Percentiles rank a stretch among this genome's conserved stretches.
Evolutionary conservation across 2,888 invertebrate genomes (phyloP).

Genomic region (Eupeodes latifasciatus): DNA sequence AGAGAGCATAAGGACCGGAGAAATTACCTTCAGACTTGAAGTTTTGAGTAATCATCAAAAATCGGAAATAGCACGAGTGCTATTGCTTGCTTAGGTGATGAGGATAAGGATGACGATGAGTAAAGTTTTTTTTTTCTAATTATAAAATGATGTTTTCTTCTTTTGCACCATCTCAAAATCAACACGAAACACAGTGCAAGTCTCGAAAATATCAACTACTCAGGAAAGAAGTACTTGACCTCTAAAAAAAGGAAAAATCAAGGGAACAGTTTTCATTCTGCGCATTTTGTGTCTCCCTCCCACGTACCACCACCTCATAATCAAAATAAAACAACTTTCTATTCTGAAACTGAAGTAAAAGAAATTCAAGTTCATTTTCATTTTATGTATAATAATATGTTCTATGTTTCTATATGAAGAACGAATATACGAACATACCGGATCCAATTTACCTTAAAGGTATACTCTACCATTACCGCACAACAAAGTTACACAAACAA

Average conservation of each 20-base stretch:
- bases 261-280: slow-evolving; percentile 38
- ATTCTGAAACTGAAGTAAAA: slow-evolving; percentile 49
- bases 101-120: not conserved
- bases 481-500: slow-evolving; percentile 52
- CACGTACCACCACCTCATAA: not conserved
- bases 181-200: slow-evolving; percentile 15
- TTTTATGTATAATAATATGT: slow-evolving; percentile 30
- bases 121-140: slow-evolving; percentile 30
- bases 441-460: slow-evolving; percentile 73
- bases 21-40: slow-evolving; percentile 13
- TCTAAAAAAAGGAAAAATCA: slow-evolving; percentile 38
- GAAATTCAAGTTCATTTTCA: slow-evolving; percentile 72
- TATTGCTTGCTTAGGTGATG: slow-evolving; percentile 22
- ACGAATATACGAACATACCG: slow-evolving; percentile 48
- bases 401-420: not conserved
- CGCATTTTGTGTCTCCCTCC: not conserved
- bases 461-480: slow-evolving; percentile 63
- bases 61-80: slow-evolving; percentile 31
- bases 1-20: not conserved
- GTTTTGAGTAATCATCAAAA: slow-evolving; percentile 24
- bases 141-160: slow-evolving; percentile 31
- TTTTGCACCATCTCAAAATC: slow-evolving; percentile 14
- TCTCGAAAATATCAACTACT: slow-evolving; percentile 35
- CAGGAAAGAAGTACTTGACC: slow-evolving; percentile 67
- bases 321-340: slow-evolving; percentile 22